Base-by-base conservation (phyloP, 2,797 vertebrate genomes). In the Amblyopsis hoosieri region DNA sequence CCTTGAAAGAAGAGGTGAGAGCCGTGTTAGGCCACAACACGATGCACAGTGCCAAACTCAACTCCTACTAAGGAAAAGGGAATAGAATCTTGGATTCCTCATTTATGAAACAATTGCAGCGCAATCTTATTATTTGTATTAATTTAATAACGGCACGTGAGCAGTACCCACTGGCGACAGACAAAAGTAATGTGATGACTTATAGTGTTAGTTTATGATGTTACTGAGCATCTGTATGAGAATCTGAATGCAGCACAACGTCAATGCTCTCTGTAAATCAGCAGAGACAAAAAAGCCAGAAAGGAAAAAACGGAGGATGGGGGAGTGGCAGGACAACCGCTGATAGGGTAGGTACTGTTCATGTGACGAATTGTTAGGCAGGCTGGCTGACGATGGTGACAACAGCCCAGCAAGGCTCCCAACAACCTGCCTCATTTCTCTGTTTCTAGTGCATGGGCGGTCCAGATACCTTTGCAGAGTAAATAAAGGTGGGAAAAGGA, bases 321-420 rank as follows among this genome's bases (percentile, higher is more conserved):
- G 8, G 9, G 72, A 13, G 17, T 2, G 15, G 14, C 5, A 4
- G 56, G 33, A 60, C 31, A n/a, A 53, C 10, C 55, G 11, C 13
- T 23, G 31, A 48, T 19, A 48, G 4, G 47, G 48, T 3, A 45
- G n/a, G 49, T 52, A 29, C 23, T 29, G 23, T 29, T 23, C 3
- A 29, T 67, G 65, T 33, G 66, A 80, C 77, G 37, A 58, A 69
- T 71, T 15, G 60, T 47, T 60, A 55, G 33, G 64, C 64, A 66
- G 77, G 70, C 0, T 5, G 60, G 46, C 57, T 48, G 57, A 64
- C 13, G 61, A 74, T 12, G 55, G 49, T 60, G 72, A 69, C 71
- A 69, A 54, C 50, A 54, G 59, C 55, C 58, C 15, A 11, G 33
- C 9, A 11, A 17, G 58, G 57, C 73, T 69, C 37, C 37, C 37